Evolutionary conservation across 2,113 vertebrate species (phyloP).

Genomic region (Eleginops maclovinus): DNA sequence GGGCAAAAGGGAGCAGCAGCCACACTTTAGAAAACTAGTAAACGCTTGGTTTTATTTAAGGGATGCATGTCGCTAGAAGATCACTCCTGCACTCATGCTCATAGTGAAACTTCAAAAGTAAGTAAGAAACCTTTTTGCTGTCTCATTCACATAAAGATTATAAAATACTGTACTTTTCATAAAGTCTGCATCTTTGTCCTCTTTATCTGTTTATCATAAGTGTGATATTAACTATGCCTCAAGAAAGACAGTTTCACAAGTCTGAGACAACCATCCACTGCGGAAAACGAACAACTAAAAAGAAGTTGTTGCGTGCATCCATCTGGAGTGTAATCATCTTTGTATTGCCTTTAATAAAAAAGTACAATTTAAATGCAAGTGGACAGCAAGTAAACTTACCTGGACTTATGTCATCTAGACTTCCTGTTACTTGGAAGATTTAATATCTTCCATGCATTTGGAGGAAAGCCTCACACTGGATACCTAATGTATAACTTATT

Average conservation of each 20-base stretch:
- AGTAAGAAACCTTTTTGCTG: neutral
- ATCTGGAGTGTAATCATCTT: conserved; percentile 29
- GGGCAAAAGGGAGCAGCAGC: neutral
- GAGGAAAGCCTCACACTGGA: conserved; percentile 3
- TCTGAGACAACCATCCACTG: neutral
- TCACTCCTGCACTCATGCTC: neutral
- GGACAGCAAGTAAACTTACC: neutral
- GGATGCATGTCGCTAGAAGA: neutral
- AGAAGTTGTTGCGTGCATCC: neutral
- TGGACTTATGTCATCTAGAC: neutral
- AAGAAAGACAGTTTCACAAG: conserved; percentile 30
- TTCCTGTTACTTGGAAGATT: conserved; percentile 7
- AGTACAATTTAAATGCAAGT: neutral
- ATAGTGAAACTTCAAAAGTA: neutral
- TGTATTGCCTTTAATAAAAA: conserved; percentile 17
- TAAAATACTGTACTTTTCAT: neutral
- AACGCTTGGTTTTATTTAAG: neutral
- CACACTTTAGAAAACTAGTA: neutral
- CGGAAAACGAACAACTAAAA: neutral
- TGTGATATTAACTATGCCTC: conserved; percentile 29
- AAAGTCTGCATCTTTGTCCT: neutral
- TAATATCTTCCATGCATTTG: neutral
- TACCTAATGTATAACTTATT: neutral
- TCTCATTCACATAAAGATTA: conserved; percentile 8
- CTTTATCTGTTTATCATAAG: conserved; percentile 34